phyloP scores from a whole-genome alignment of 1,140 invertebrate genomes.

The Anadara kagoshimensis region DNA sequence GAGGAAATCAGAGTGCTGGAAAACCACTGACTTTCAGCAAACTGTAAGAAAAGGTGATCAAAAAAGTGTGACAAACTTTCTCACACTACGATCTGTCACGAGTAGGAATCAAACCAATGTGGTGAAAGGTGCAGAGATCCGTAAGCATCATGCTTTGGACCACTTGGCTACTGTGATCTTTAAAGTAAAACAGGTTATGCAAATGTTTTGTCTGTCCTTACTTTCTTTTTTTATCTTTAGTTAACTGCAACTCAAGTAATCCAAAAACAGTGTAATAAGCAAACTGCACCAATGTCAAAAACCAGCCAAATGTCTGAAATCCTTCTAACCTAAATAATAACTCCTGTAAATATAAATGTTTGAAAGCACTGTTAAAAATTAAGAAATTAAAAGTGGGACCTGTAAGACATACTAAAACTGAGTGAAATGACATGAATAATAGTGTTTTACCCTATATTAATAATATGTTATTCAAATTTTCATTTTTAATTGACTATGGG shows the following conservation, averaged over 20 bases:
- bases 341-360: slow-evolving; percentile 78
- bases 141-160: too few species aligned
- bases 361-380: background rate
- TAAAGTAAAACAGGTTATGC: too few species aligned
- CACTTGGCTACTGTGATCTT: too few species aligned
- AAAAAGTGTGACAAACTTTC: too few species aligned
- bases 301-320: slow-evolving; percentile 93
- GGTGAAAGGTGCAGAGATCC: too few species aligned
- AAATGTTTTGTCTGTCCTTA: slow-evolving; percentile 68
- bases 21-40: too few species aligned
- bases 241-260: slow-evolving; percentile 82
- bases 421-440: background rate
- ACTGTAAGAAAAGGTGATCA: too few species aligned
- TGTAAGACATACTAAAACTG: background rate
- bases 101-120: too few species aligned
- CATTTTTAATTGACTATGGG: too few species aligned
- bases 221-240: slow-evolving; percentile 80
- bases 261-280: slow-evolving; percentile 89
- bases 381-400: background rate
- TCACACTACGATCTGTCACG: too few species aligned
- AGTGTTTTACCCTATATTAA: background rate
- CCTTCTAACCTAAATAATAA: slow-evolving; percentile 92
- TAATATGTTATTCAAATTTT: background rate
- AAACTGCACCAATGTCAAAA: slow-evolving; percentile 94
- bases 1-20: too few species aligned